These are phyloP conservation scores for Chiropotes sagulatus DNA, from an alignment of 2,797 vertebrate species.

Conservation along the genomic window DNA sequence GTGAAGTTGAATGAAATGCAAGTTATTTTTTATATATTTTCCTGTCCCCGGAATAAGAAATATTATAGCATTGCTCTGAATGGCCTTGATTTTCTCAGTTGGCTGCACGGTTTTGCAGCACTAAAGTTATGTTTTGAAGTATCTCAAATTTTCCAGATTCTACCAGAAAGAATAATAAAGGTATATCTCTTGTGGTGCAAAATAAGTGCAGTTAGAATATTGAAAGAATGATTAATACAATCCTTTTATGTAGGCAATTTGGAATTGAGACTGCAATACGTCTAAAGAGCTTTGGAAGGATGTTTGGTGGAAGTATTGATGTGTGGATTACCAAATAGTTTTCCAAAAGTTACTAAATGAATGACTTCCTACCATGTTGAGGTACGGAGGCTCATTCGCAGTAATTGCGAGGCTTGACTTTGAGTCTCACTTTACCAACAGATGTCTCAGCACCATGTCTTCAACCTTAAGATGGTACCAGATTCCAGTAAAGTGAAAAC, in stretches of 20 bases:
- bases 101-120: not conserved
- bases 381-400: fast-evolving
- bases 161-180: not conserved
- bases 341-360: not conserved
- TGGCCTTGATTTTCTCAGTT: not conserved
- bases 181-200: not conserved
- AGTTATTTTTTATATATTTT: not conserved
- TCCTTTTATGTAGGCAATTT: not conserved
- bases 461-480: not conserved
- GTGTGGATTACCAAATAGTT: not conserved
- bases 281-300: not conserved
- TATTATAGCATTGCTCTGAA: not conserved
- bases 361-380: not conserved
- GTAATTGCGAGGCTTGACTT: not conserved
- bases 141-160: not conserved
- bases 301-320: not conserved
- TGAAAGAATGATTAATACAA: not conserved
- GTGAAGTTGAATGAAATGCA: not conserved
- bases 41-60: not conserved
- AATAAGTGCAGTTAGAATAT: not conserved
- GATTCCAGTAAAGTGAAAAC: not conserved
- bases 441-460: not conserved
- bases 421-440: not conserved
- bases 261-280: not conserved
- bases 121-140: not conserved